phyloP scores from a whole-genome alignment of 2,113 vertebrate genomes.

The Trachemys scripta region DNA sequence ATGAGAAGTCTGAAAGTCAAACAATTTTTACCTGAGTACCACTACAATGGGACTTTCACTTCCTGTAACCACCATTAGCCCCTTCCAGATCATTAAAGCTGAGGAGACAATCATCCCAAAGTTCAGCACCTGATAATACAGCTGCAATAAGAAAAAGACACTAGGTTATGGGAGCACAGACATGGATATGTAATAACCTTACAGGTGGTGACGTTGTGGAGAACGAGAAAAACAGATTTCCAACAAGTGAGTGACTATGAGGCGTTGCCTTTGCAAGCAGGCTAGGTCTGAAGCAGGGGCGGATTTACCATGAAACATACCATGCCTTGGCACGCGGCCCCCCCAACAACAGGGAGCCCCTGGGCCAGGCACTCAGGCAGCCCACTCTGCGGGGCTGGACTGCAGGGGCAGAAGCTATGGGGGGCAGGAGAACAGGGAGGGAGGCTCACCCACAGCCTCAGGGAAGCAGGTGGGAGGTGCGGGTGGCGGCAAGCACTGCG shows the following conservation, averaged over 20 bases:
- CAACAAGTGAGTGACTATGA: background rate
- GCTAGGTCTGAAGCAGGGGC: no score
- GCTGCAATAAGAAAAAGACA: constrained; percentile 74
- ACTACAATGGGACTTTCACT: constrained; percentile 99
- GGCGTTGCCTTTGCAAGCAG: no score
- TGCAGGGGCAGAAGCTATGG: no score
- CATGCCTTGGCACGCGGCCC: no score
- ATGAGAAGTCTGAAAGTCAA: background rate
- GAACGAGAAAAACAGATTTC: background rate
- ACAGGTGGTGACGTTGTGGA: background rate
- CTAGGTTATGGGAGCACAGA: background rate
- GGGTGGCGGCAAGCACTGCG: no score
- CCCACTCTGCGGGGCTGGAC: no score
- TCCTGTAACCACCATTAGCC: constrained; percentile 96
- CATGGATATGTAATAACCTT: background rate
- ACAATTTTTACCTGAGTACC: constrained; percentile 89
- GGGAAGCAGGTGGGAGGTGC: no score
- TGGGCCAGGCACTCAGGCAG: no score
- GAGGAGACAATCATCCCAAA: constrained; percentile 99
- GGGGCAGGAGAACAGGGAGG: no score
- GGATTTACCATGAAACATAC: no score
- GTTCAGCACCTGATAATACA: constrained; percentile 98
- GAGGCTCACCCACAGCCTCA: no score
- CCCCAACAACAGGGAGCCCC: no score
- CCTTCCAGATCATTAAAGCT: constrained; percentile 99